Evolutionary conservation across 1,140 invertebrate species (phyloP), one percentile per base, ranked within the genome.

Genomic region (Diorhabda carinulata): DNA sequence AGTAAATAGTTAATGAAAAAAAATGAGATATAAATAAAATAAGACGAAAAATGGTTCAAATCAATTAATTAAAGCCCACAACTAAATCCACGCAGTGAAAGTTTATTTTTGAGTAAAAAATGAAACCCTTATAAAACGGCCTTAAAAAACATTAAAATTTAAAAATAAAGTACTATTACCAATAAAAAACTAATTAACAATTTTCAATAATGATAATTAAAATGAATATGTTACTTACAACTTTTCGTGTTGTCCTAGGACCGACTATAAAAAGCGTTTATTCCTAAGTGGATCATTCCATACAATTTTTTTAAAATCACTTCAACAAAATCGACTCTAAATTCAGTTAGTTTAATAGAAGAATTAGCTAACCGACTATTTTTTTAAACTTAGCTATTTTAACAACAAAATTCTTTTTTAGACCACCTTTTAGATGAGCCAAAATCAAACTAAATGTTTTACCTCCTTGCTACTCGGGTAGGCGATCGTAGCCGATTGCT

Each of bases 371-470:
- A 57, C 10, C 3, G 42, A 62, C 6, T 41, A 25, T 25, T 66
- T 42, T 25, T n/a, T 10, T 10, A 25, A 56, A 40, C 8, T 52
- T 9, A 10, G 41, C 7, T 9, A 59, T 52, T 9, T 57, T 57
- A 52, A 67, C 60, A 47, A n/a, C 43, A 25, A 63, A 68, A 71
- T 69, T 68, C 43, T 73, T 74, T 71, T 61, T 56, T 64, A 47
- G 57, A 73, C 73, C 67, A 74, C 71, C 72, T 72, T 63, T 62
- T 66, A 44, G 71, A 72, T 72, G 69, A 67, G 67, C 72, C 67
- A 75, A 74, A 74, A 75, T 75, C 74, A 74, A 76, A 76, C 74
- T 77, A 72, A 76, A 77, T 69, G 74, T 69, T 76, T 78, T 77
- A 75, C 74, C 76, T 74, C 77, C 72, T 68, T 70, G 69, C 60